Evolutionary conservation across 2,113 vertebrate genomes (phyloP), one percentile per base, ranked within the genome.

Genomic region (Malurus alboscapulatus): DNA sequence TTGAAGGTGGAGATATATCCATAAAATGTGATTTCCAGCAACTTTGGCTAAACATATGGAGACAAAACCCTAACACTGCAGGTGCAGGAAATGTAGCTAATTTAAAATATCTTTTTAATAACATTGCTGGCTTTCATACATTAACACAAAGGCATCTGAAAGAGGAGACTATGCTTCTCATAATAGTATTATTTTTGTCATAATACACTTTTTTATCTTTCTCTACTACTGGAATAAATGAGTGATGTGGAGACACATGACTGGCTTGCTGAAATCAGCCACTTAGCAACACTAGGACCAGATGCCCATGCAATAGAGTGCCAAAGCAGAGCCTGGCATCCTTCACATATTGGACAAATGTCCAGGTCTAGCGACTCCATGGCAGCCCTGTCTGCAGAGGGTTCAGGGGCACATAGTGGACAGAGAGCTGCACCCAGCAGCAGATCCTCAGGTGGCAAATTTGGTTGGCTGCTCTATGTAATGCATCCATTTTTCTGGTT

Each of bases 241-340:
- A 97, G 42, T 94, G 96, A 90, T 96, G 71, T 83, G 75, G 94
- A 89, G 86, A 96, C 47, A 95, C 96, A 96, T 93, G 96, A 95
- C 76, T 95, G 94, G 86, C 93, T 97, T 93, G 83, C 76, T 94
- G 95, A 97, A 97, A 97, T 88, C 94, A 93, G 95, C 53, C 97
- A 91, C 96, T 97, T 97, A 97, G 89, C 95, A 91, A 74, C 91
- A 81, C 77, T 94, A 96, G 96, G 97, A 95, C 97, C 97, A 98
- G 97, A 97, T 98, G 97, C 95, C 96, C 94, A 91, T 65, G 67
- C 59, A 96, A 93, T 93, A 93, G 87, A 72, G 89, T 97, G 97
- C 97, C 98, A 98, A 95, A 94, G 85, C 76, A 96, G 92, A 97
- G 95, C 0, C 91, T 97, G 97, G 97, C 92, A 0, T 80, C 83